Base-by-base conservation (phyloP, 2,888 invertebrate genomes). In the Caenorhabditis sp. region DNA sequence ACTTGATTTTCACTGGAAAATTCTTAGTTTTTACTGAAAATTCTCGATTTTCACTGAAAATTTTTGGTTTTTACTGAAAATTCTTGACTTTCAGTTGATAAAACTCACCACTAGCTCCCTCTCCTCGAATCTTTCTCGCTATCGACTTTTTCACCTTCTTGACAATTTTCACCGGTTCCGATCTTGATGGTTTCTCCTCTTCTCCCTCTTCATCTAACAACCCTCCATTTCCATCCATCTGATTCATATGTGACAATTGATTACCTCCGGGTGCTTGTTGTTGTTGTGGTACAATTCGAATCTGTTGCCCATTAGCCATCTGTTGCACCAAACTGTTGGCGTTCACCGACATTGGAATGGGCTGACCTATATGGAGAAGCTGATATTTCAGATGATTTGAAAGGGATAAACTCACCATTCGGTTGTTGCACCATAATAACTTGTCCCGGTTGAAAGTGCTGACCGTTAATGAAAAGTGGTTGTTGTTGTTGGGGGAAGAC, bases 181-280 rank as follows among this genome's bases (percentile, higher is more conserved):
- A 52, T n/a, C 53, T 62, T 10, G 25, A 23, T 17, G 17, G 50
- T 14, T 36, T 31, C n/a, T 59, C 59, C 10, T 31, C 31, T 31
- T 10, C 31, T 4, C 10, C 31, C 4, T 31, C 31, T 4, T 31
- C 31, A 31, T 31, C 31, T 31, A 31, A 31, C 31, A 10, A 52
- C 21, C 53, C 82, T 14, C 63, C 71, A 52, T 77, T 71, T 17
- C 83, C 83, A 58, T 83, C 83, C 63, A 83, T 57, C 62, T 83
- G 83, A 31, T 76, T 78, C 49, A 83, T 66, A 58, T 76, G 71
- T 21, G 64, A 66, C 17, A 63, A 56, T 50, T 75, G 67, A 43
- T 7, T 43, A 17, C 43, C 14, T 43, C 43, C 43, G 14, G 43
- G 17, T 17, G 5, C 3, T 49, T 59, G 72, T 21, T 67, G 74